Conservation (phyloP, 2,888 invertebrate species). For the Thyatira batis region DNA sequence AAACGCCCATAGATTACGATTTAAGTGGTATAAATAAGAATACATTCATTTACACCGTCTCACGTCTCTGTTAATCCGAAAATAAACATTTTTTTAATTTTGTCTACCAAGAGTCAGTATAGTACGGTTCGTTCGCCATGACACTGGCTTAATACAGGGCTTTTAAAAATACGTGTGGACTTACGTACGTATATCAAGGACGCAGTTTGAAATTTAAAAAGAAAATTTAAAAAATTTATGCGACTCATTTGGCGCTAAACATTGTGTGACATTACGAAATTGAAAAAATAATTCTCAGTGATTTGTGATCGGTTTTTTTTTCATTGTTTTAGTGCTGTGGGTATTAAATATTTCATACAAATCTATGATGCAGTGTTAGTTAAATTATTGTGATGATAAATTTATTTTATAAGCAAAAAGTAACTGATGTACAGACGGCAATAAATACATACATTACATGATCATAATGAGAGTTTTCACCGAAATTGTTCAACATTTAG, state of each 20-base stretch:
- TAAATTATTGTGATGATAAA: neutral
- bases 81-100: slow-evolving; percentile 21
- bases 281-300: neutral
- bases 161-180: neutral
- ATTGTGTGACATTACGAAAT: neutral
- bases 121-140: neutral
- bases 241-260: neutral
- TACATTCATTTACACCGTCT: slow-evolving; percentile 9
- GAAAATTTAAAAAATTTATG: neutral
- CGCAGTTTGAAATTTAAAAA: neutral
- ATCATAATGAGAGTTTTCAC: too few species aligned
- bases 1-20: neutral
- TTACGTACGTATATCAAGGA: neutral
- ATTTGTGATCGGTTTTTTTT: neutral
- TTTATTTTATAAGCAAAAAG: too few species aligned
- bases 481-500: too few species aligned
- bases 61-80: slow-evolving; percentile 2
- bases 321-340: neutral
- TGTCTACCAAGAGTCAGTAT: slow-evolving; percentile 8
- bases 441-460: too few species aligned
- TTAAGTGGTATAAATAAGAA: slow-evolving; percentile 12
- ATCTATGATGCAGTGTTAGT: neutral
- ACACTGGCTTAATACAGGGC: neutral
- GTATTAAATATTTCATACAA: neutral
- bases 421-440: too few species aligned